Evolutionary conservation across 2,888 invertebrate genomes (phyloP).

Genomic region (Octodonta nipae): DNA sequence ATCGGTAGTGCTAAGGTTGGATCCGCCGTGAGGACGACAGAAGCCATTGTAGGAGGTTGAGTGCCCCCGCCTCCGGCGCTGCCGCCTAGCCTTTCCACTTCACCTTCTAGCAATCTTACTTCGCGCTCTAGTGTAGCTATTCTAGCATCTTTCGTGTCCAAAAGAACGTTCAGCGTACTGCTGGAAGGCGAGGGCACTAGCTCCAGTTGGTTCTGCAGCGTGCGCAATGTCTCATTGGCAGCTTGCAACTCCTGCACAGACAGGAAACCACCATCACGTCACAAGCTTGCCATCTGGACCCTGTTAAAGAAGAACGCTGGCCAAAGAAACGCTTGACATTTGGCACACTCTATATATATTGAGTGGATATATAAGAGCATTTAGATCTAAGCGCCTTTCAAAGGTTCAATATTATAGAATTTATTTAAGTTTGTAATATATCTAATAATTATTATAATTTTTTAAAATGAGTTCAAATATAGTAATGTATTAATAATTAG

Average conservation of each 20-base stretch:
- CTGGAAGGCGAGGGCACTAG: slow-evolving; percentile 51
- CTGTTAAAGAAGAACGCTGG: too few species aligned
- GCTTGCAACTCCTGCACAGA: slow-evolving; percentile 64
- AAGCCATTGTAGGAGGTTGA: slow-evolving; percentile 3
- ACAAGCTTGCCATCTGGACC: slow-evolving; percentile 14
- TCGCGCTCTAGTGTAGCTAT: slow-evolving; percentile 79
- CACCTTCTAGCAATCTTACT: slow-evolving; percentile 65
- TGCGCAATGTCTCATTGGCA: slow-evolving; percentile 71
- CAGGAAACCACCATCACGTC: slow-evolving; percentile 30
- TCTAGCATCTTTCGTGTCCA: slow-evolving; percentile 76
- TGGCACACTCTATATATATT: too few species aligned
- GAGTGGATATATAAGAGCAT: too few species aligned
- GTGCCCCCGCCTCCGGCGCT: slow-evolving; percentile 14
- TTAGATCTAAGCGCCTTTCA: too few species aligned
- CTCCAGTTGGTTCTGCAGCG: slow-evolving; percentile 68
- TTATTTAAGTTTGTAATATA: too few species aligned
- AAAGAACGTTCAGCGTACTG: slow-evolving; percentile 64
- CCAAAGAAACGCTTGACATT: too few species aligned
- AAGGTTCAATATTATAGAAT: too few species aligned
- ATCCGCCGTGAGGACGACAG: too few species aligned
- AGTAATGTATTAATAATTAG: too few species aligned
- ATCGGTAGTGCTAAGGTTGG: too few species aligned
- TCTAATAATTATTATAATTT: too few species aligned
- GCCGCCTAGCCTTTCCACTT: slow-evolving; percentile 45
- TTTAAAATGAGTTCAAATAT: too few species aligned